Evolutionary conservation across 2,888 invertebrate genomes (phyloP).

Genomic region (Rhopalosiphum nymphaeae): DNA sequence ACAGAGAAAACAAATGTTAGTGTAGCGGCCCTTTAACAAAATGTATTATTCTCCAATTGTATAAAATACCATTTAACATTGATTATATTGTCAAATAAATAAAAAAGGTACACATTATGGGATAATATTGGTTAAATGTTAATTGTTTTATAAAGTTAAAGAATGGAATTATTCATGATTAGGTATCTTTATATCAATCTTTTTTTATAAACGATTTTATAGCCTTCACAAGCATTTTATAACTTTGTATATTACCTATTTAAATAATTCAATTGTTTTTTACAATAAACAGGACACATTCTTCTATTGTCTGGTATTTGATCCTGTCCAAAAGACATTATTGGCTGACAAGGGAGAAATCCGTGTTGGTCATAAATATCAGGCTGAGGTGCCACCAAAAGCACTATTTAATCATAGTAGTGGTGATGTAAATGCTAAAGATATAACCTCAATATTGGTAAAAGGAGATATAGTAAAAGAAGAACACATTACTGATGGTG

Average conservation of each 20-base stretch:
- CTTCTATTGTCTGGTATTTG: conserved; percentile 99
- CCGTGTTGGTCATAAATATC: conserved; percentile 91
- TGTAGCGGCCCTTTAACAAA: background rate
- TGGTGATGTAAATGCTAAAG: background rate
- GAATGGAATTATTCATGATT: background rate
- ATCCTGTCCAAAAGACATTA: conserved; percentile 98
- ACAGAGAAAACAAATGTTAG: too few relatives aligned
- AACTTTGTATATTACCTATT: background rate
- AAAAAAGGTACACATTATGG: background rate
- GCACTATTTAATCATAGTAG: conserved; percentile 81
- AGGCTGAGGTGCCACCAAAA: conserved; percentile 87
- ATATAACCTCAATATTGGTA: background rate
- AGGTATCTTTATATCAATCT: background rate
- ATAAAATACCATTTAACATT: background rate
- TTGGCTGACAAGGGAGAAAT: conserved; percentile 96
- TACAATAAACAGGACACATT: conserved; percentile 88
- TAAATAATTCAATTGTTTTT: background rate
- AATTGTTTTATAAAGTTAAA: background rate
- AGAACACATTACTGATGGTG: background rate
- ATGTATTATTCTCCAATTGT: background rate
- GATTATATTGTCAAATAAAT: background rate
- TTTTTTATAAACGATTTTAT: background rate
- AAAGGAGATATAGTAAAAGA: conserved; percentile 44
- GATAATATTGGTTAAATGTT: background rate
- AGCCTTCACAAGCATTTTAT: background rate